Conservation (phyloP, 2,888 invertebrate species). For the Thymelicus sylvestris region DNA sequence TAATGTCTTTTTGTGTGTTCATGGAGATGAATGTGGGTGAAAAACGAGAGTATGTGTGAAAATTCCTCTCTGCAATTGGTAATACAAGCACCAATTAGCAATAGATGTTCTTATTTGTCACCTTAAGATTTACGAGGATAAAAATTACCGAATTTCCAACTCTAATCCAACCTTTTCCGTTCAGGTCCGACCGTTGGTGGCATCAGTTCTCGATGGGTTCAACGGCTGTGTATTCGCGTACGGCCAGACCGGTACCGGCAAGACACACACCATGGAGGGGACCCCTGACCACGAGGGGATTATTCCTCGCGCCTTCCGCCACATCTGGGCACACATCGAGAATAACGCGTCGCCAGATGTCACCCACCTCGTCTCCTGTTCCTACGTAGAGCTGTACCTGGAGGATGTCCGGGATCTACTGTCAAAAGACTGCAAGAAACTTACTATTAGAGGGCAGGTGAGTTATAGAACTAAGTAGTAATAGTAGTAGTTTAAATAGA, state of each 20-base stretch:
- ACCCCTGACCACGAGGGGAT: constrained; percentile 89
- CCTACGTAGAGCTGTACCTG: constrained; percentile 98
- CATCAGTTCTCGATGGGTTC: constrained; percentile 98
- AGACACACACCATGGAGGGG: constrained; percentile 92
- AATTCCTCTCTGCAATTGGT: too few relatives aligned
- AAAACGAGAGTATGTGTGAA: too few relatives aligned
- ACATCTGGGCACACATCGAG: constrained; percentile 98
- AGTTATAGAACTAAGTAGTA: constrained; percentile 30
- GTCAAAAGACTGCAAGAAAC: constrained; percentile 91
- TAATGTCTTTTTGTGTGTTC: too few relatives aligned
- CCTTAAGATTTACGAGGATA: too few relatives aligned
- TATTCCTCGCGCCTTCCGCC: constrained; percentile 98
- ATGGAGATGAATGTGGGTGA: too few relatives aligned
- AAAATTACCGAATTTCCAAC: not conserved
- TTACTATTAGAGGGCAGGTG: constrained; percentile 84
- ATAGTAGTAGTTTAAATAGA: too few relatives aligned
- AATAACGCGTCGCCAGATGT: constrained; percentile 92
- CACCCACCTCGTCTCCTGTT: constrained; percentile 97
- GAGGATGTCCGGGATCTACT: constrained; percentile 92
- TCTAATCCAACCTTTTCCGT: not conserved
- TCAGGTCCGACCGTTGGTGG: constrained; percentile 93
- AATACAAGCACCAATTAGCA: too few relatives aligned
- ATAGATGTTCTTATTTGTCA: too few relatives aligned
- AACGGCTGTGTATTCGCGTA: constrained; percentile 99
- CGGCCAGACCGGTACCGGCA: constrained; percentile 99